A percentile compares a stretch with the other conserved stretches of the same genome.
phyloP scores from a whole-genome alignment of 2,888 invertebrate species.

The Acleris holmiana region DNA sequence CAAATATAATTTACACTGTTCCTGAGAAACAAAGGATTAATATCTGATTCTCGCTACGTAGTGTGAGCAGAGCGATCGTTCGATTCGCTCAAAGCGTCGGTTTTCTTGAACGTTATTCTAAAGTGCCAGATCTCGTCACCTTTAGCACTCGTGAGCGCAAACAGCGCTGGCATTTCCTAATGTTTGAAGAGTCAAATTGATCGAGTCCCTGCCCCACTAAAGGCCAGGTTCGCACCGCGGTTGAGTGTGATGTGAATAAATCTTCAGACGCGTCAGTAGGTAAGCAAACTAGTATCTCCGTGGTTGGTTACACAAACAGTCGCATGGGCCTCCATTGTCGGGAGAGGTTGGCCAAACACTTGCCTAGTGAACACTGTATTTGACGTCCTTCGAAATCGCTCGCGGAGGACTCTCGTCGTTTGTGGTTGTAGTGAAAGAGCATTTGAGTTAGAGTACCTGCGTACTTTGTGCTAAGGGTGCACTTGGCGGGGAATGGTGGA shows the following conservation, averaged over 20 bases:
- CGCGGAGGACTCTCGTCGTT: constrained; percentile 55
- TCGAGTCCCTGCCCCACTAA: constrained; percentile 32
- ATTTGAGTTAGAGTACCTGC: constrained; percentile 33
- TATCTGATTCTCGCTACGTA: background rate
- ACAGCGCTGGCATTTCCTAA: constrained; percentile 28
- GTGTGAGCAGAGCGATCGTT: constrained; percentile 8
- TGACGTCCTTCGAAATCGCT: constrained; percentile 65
- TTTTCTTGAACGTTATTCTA: constrained; percentile 13
- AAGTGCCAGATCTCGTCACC: constrained; percentile 31
- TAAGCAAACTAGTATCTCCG: constrained; percentile 54
- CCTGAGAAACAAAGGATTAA: background rate
- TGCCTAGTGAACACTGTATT: constrained; percentile 61
- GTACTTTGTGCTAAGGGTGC: constrained; percentile 32
- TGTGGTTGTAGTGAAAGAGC: constrained; percentile 45
- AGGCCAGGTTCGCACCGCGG: constrained; percentile 35
- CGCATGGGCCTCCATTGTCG: constrained; percentile 57
- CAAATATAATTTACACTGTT: background rate
- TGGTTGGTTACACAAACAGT: constrained; percentile 55
- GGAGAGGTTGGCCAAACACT: constrained; percentile 68
- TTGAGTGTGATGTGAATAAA: constrained; percentile 49
- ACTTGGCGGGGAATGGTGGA: constrained; percentile 17
- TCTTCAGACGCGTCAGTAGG: constrained; percentile 56
- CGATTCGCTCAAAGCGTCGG: constrained; percentile 16
- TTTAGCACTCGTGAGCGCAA: constrained; percentile 31
- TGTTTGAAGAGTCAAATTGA: constrained; percentile 38